These are phyloP conservation scores for Harpalus rubripes DNA, from an alignment of 2,888 invertebrate species.

Conservation along the genomic window DNA sequence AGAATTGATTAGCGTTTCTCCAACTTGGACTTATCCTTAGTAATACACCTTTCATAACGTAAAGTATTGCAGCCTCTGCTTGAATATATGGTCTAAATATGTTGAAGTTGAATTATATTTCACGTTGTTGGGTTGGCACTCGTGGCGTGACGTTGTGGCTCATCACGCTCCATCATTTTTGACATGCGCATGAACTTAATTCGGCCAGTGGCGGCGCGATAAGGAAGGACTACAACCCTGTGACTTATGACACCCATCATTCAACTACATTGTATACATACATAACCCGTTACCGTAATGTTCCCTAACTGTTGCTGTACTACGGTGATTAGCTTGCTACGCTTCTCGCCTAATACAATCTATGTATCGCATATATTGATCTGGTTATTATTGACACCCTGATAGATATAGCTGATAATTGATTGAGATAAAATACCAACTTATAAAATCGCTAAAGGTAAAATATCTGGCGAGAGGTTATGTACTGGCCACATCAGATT, in stretches of 20 bases:
- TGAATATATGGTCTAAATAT: too few relatives aligned
- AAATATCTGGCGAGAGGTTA: too few relatives aligned
- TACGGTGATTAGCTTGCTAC: neutral
- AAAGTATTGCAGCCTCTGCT: too few relatives aligned
- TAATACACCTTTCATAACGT: too few relatives aligned
- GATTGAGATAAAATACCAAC: neutral
- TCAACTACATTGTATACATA: conserved; percentile 44
- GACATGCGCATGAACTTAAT: conserved; percentile 54
- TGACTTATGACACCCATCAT: conserved; percentile 50
- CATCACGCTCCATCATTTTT: conserved; percentile 57
- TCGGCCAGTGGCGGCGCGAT: conserved; percentile 43
- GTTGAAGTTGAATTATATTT: neutral
- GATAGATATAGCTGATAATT: neutral
- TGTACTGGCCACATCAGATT: too few relatives aligned
- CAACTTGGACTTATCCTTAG: too few relatives aligned
- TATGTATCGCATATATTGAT: neutral
- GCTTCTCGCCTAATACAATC: neutral
- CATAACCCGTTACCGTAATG: neutral
- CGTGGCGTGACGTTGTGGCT: conserved; percentile 27
- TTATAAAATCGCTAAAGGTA: too few relatives aligned
- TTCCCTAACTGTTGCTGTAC: conserved; percentile 24
- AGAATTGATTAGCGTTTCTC: too few relatives aligned
- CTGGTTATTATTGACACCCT: neutral
- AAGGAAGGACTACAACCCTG: conserved; percentile 18
- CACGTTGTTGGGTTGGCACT: neutral